Conservation (phyloP, 2,113 vertebrate species). For the Gnathonemus echidnorhynchus region DNA sequence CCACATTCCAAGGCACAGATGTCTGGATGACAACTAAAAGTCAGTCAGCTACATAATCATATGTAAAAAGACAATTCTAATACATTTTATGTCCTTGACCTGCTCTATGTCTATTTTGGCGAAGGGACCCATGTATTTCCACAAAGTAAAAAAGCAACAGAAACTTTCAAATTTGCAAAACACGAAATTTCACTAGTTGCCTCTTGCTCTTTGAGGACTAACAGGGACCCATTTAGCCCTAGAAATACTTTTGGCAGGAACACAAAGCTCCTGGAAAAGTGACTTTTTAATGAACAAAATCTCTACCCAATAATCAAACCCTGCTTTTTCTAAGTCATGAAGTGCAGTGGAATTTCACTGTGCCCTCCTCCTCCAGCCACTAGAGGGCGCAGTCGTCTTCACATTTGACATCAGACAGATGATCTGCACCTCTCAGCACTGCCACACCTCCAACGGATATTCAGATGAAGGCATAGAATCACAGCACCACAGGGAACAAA, state of each 20-base stretch:
- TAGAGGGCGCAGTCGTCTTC: not conserved
- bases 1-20: no score
- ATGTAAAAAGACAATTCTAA: no score
- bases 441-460: not conserved
- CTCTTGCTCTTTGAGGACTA: not conserved
- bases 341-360: not conserved
- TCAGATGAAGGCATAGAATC: not conserved
- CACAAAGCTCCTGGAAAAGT: not conserved
- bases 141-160: not conserved
- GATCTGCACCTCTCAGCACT: not conserved
- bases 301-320: not conserved
- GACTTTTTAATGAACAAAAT: not conserved
- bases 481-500: not conserved
- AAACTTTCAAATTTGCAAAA: not conserved
- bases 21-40: no score
- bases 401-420: not conserved
- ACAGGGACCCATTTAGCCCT: not conserved
- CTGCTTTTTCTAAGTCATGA: not conserved
- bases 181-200: not conserved
- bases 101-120: no score
- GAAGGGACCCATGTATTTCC: not conserved
- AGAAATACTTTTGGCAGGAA: not conserved
- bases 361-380: not conserved
- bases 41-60: no score
- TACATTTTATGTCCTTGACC: no score